Base-by-base conservation (phyloP, 2,888 invertebrate genomes). In the Zootermopsis nevadensis region DNA sequence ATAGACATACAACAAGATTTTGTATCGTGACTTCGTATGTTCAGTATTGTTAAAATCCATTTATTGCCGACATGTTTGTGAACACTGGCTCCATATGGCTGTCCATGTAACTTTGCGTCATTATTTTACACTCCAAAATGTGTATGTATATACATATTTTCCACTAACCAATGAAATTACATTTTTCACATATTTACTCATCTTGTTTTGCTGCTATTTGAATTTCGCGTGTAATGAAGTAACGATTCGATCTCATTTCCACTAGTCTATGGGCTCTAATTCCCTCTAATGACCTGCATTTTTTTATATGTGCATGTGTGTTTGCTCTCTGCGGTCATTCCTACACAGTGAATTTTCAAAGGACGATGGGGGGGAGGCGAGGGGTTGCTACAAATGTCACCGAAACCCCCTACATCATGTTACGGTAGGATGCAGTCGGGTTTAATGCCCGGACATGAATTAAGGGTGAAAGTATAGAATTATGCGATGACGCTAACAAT, bases 231-330 rank as follows among this genome's bases (percentile, higher is more conserved):
- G 79, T 27, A 79, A 79, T 79, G 79, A 79, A 79, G 79, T 79
- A 60, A 60, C 55, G 79, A 79, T 79, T 53, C 79, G n/a, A 77
- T 77, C 55, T 31, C 42, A 31, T 48, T 22, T 35, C 27, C 80
- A 80, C 66, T 80, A 69, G 80, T 42, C 80, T 35, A 80, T 42
- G 80, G 69, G 67, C 60, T 80, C 35, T 80, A 80, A 80, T 80
- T 80, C 66, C 80, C 80, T 27, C 67, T 80, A 80, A 80, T 80
- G 80, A 80, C 67, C 69, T 60, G 60, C 35, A 80, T 67, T 80
- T 80, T 80, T 80, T 55, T 66, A 22, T 60, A 48, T 60, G 31
- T 53, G 60, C 77, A 48, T n/a, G 77, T 55, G 79, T 60, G 79
- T 31, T 31, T 24, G 31, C 33, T 60, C 60, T 48, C 38, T n/a